Evolutionary conservation across 2,797 vertebrate genomes (phyloP), one percentile per base, ranked within the genome.

Genomic region (Botia kubotai): DNA sequence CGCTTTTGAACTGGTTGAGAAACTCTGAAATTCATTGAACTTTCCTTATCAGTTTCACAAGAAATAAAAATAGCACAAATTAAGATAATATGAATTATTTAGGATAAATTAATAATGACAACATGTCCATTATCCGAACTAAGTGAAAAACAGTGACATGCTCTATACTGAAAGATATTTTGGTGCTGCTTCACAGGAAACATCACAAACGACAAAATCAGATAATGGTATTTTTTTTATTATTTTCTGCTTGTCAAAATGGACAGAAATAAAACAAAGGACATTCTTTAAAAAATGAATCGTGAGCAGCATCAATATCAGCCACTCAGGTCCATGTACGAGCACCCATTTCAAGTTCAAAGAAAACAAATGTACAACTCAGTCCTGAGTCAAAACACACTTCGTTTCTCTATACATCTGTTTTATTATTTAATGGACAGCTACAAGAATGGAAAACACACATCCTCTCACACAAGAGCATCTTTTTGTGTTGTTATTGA

Each of bases 391-490:
- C 80, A 23, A 72, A 81, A 69, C 83, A 68, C 81, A 23, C 82
- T 76, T 69, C 72, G 63, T 72, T 72, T 81, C 57, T 82, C 78
- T 70, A 73, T 78, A 60, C 13, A 48, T 46, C 68, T 63, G 33
- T 81, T 72, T 80, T 70, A 71, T 66, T 83, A 19, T 57, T 67
- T 60, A 14, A 72, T 53, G 63, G 77, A 84, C 80, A 85, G 65
- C 73, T 78, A 83, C 80, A 84, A 72, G 63, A 79, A 79, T 79
- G 73, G 36, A 86, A 84, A 82, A 76, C 19, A 26, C 50, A 82
- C 72, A 1, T 50, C 72, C 81, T 80, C 77, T 69, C 39, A 1
- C 29, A 58, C 60, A 62, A 55, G 74, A 87, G 60, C 53, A 77
- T 77, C 69, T 81, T 79, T 69, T 48, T 50, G 11, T 81, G 50